Conservation (phyloP, 2,797 vertebrate genomes). For the Macropodus opercularis region DNA sequence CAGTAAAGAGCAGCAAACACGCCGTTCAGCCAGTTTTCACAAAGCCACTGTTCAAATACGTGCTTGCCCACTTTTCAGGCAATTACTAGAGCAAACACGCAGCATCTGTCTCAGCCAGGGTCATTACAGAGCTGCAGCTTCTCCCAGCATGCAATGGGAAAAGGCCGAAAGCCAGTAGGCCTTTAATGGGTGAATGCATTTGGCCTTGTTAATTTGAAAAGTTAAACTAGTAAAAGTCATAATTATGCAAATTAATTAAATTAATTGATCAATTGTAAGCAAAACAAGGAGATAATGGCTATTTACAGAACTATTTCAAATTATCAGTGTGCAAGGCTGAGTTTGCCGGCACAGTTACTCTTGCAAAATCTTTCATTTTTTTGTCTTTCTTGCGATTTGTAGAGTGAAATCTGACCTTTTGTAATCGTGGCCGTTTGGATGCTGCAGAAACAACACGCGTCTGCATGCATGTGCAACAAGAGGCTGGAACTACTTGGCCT, state of each 20-base stretch:
- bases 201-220: no score
- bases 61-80: slow-evolving; percentile 49
- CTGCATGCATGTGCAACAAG: slow-evolving; percentile 12
- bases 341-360: neutral
- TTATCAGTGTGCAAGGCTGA: neutral
- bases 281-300: no score
- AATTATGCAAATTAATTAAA: no score
- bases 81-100: slow-evolving; percentile 59
- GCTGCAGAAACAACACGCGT: slow-evolving; percentile 36
- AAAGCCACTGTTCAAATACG: slow-evolving; percentile 53
- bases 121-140: neutral
- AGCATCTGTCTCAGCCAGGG: slow-evolving; percentile 46
- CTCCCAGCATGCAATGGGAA: slow-evolving; percentile 22
- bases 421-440: neutral
- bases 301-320: neutral
- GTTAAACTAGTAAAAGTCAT: no score
- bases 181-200: neutral
- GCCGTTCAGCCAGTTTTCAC: slow-evolving; percentile 41
- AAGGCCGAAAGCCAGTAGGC: neutral
- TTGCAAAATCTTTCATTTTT: neutral
- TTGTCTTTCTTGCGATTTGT: neutral
- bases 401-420: neutral
- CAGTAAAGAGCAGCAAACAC: slow-evolving; percentile 38
- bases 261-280: no score
- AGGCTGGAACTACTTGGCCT: slow-evolving; percentile 35